Base-by-base conservation (phyloP, 2,113 vertebrate species). In the Phoenicopterus ruber region DNA sequence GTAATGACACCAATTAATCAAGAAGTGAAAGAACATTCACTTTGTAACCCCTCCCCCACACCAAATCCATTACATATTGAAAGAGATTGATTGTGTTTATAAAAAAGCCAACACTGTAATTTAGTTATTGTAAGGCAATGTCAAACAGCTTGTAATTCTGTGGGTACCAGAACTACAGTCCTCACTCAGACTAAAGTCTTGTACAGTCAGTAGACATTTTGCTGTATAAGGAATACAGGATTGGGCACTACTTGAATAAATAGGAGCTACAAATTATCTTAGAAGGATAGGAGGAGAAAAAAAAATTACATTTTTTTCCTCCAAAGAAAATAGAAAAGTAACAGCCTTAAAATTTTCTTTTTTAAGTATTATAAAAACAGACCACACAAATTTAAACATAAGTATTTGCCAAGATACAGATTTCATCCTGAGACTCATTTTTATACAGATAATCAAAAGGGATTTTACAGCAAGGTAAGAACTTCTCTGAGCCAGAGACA, bases 1-100 rank as follows among this genome's bases (percentile, higher is more conserved):
- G 49, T 97, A 98, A 98, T 97, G 96, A 94, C 78, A 97, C 61
- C 81, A 98, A 98, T 97, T 98, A 98, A 98, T 97, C 97, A 98
- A 90, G 82, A 85, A 96, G 22, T 74, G 55, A 95, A 98, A 97
- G 91, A 46, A 94, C 67, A 95, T 93, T 96, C 96, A 97, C 96
- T 93, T 97, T 96, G 82, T 67, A 91, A 97, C 66, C 80, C 83
- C 46, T 95, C 71, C 86, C 67, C 82, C 83, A 95, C 17, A 92
- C 31, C 46, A 93, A 95, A 87, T 34, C 42, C 82, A 97, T 95
- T 97, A 93, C 66, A 94, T 92, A 95, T 93, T 88, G 92, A 96
- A 89, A 88, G 47, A 96, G 93, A 97, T 97, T 97, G 96, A 97
- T 97, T 88, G 88, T 92, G 58, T 97, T 97, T 97, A 86, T 91